Percentiles rank a stretch among this genome's conserved stretches.
Conservation (phyloP, 2,797 vertebrate species). For the Enteromius radiatus region DNA sequence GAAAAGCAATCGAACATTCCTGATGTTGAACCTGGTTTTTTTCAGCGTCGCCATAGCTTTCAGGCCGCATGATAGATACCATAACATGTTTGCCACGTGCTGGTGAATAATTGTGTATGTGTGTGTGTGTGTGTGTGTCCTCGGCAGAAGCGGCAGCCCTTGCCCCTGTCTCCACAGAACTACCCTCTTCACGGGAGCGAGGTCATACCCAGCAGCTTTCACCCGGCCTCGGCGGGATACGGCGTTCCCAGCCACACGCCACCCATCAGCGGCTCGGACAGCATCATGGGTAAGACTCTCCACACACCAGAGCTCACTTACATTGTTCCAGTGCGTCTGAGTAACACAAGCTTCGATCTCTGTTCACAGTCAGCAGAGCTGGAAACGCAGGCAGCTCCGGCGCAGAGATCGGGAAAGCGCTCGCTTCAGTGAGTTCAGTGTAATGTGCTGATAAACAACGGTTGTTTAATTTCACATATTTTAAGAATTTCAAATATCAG, state of each 20-base stretch:
- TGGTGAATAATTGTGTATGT: not conserved
- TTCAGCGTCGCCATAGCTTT: not conserved
- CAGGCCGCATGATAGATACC: not conserved
- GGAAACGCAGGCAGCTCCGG: conserved; percentile 90
- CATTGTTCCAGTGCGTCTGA: not conserved
- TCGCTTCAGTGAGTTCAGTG: conserved; percentile 88
- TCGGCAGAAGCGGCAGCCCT: conserved; percentile 77
- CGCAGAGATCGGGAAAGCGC: conserved; percentile 95
- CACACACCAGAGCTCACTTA: not conserved
- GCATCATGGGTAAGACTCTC: conserved; percentile 82
- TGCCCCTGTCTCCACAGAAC: conserved; percentile 83
- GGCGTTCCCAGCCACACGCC: conserved; percentile 89
- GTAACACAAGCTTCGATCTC: conserved; percentile 5
- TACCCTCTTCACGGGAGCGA: conserved; percentile 92
- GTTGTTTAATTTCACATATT: too few relatives aligned
- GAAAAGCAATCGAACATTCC: conserved; percentile 20
- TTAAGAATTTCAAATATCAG: too few relatives aligned
- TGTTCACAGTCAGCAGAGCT: conserved; percentile 82
- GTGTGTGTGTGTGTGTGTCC: conserved; percentile 4
- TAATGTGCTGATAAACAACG: not conserved
- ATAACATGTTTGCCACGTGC: not conserved
- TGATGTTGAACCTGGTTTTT: not conserved
- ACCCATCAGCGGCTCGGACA: conserved; percentile 85
- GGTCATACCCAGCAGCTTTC: conserved; percentile 87
- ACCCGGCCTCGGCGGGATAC: conserved; percentile 82